These are phyloP conservation scores for Suricata suricatta DNA, from an alignment of 2,113 vertebrate genomes.

Conservation along the genomic window DNA sequence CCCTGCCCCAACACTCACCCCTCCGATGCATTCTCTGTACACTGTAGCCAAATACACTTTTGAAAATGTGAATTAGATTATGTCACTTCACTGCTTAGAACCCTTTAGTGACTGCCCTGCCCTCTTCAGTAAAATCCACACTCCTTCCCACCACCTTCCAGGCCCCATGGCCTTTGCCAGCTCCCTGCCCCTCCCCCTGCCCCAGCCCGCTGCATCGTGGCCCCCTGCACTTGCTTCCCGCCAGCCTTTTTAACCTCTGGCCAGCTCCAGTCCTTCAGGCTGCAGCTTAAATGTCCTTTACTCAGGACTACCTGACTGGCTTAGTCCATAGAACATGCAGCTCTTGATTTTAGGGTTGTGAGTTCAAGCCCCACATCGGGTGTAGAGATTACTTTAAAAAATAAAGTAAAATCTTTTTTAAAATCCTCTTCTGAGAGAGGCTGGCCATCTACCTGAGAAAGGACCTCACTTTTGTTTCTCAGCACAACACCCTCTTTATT, in stretches of 20 bases:
- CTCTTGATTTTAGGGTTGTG: background rate
- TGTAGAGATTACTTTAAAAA: background rate
- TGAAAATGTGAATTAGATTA: background rate
- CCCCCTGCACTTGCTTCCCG: background rate
- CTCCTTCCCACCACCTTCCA: background rate
- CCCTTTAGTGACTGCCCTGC: background rate
- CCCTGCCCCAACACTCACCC: background rate
- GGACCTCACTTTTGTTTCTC: background rate
- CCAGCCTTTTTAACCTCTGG: background rate
- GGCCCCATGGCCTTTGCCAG: background rate
- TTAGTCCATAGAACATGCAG: background rate
- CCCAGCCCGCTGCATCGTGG: background rate
- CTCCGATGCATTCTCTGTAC: background rate
- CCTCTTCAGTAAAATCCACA: background rate
- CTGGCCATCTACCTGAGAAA: background rate
- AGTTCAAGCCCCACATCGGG: background rate
- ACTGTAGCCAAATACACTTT: background rate
- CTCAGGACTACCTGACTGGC: background rate
- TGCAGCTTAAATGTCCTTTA: background rate
- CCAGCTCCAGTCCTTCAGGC: background rate
- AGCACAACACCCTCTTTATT: background rate
- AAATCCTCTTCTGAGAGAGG: background rate
- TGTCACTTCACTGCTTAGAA: background rate
- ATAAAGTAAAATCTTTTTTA: background rate
- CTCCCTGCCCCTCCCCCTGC: background rate